Conservation (phyloP, 2,888 invertebrate genomes). For the Spodoptera picta region DNA sequence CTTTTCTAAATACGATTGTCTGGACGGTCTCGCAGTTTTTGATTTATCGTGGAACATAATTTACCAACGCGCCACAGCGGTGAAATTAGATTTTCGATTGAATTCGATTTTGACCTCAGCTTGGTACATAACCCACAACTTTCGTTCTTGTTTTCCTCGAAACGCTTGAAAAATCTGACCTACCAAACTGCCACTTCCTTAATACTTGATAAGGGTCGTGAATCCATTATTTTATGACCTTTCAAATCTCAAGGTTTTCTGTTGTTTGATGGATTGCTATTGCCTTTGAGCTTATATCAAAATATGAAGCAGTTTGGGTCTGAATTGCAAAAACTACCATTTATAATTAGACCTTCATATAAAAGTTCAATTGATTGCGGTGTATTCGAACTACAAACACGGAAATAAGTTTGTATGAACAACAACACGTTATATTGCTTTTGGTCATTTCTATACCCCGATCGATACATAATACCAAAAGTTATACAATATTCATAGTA, state of each 20-base stretch:
- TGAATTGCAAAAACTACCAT: background rate
- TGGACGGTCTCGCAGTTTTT: conserved; percentile 32
- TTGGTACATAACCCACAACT: background rate
- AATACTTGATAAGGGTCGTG: conserved; percentile 39
- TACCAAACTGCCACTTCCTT: conserved; percentile 32
- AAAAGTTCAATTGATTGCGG: conserved; percentile 28
- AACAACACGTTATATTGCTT: conserved; percentile 25
- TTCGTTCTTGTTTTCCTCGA: conserved; percentile 17
- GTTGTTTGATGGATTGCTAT: conserved; percentile 33
- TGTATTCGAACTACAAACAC: background rate
- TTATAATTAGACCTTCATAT: conserved; percentile 18
- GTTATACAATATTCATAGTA: conserved; percentile 63
- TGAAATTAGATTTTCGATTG: conserved; percentile 14
- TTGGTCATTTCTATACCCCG: conserved; percentile 56
- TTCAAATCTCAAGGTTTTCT: conserved; percentile 18
- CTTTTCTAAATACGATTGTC: conserved; percentile 59
- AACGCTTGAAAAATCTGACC: conserved; percentile 23
- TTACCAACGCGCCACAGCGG: background rate
- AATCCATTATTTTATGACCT: conserved; percentile 41
- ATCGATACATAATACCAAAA: conserved; percentile 59
- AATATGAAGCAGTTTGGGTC: conserved; percentile 16
- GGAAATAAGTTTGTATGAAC: conserved; percentile 17
- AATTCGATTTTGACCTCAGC: background rate
- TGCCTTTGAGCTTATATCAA: conserved; percentile 16
- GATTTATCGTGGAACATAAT: conserved; percentile 33